Evolutionary conservation across 1,140 invertebrate genomes (phyloP), one percentile per base, ranked within the genome.

Genomic region (Venturia canescens): DNA sequence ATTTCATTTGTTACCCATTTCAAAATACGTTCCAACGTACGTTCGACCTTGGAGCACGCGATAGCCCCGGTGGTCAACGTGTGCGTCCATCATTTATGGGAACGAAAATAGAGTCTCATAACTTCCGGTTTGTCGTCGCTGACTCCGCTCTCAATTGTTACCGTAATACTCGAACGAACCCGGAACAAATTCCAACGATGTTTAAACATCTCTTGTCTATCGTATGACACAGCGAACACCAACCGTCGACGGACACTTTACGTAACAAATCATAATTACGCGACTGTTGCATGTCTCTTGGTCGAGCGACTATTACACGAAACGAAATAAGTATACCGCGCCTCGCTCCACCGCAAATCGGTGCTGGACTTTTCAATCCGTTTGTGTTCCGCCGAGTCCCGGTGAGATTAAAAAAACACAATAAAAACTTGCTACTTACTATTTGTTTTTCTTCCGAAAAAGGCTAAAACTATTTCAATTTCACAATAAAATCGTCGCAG

Each of bases 191-290:
- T n/a, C 16, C 50, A 53, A 21, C 50, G 50, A 53, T 21, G 18
- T 53, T 53, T 53, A 53, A n/a, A n/a, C 50, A 21, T 53, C 50
- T 53, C 50, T 18, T 53, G n/a, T 53, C n/a, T 63, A 26, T 18
- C 23, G 60, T 63, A 23, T 63, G 60, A 63, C 60, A 63, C 21
- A 63, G 60, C 23, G 7, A n/a, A n/a, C n/a, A 23, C 3, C 60
- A 26, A 23, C 60, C 27, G 23, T 11, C 50, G 50, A 5, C 6
- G 21, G n/a, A 26, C 3, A 63, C 23, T 63, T 63, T 63, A 26
- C 60, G 23, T 63, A 26, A 63, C n/a, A 63, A 63, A 63, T 63
- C 60, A 26, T 26, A 63, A 63, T 63, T 63, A 63, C 60, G 60
- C 60, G 23, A 26, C 60, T 3, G 3, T 63, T 63, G 60, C 60